Conservation (phyloP, 2,888 invertebrate species). For the Geotrupes spiniger region DNA sequence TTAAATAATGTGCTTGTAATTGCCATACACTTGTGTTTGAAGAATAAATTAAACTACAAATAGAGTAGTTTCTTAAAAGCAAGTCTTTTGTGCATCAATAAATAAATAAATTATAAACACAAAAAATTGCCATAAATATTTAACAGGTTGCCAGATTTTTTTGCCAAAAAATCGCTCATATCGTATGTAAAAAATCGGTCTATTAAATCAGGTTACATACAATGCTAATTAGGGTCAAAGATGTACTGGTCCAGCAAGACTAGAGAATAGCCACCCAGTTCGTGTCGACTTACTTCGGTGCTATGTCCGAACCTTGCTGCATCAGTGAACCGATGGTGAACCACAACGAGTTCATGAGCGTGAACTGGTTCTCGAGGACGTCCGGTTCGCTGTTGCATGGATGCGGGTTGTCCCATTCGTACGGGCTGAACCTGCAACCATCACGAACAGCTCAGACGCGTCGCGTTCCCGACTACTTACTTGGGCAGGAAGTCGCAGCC, state of each 20-base stretch:
- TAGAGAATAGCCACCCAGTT: constrained; percentile 11
- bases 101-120: too few relatives aligned
- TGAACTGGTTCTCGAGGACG: constrained; percentile 87
- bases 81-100: too few relatives aligned
- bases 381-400: constrained; percentile 82
- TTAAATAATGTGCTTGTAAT: too few relatives aligned
- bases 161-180: too few relatives aligned
- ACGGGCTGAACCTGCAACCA: constrained; percentile 80
- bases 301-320: constrained; percentile 91
- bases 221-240: too few relatives aligned
- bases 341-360: constrained; percentile 89
- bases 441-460: constrained; percentile 21
- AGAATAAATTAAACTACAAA: too few relatives aligned
- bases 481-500: constrained; percentile 94
- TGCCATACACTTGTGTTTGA: too few relatives aligned
- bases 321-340: constrained; percentile 90
- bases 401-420: constrained; percentile 90
- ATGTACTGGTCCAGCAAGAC: constrained; percentile 25
- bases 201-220: too few relatives aligned
- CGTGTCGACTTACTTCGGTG: constrained; percentile 73
- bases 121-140: too few relatives aligned
- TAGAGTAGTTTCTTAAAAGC: too few relatives aligned
- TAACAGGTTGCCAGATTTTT: too few relatives aligned
- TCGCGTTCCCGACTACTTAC: constrained; percentile 57
- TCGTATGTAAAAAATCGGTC: too few relatives aligned